Conservation (phyloP, 2,888 invertebrate genomes). For the Crepidodera aurea region DNA sequence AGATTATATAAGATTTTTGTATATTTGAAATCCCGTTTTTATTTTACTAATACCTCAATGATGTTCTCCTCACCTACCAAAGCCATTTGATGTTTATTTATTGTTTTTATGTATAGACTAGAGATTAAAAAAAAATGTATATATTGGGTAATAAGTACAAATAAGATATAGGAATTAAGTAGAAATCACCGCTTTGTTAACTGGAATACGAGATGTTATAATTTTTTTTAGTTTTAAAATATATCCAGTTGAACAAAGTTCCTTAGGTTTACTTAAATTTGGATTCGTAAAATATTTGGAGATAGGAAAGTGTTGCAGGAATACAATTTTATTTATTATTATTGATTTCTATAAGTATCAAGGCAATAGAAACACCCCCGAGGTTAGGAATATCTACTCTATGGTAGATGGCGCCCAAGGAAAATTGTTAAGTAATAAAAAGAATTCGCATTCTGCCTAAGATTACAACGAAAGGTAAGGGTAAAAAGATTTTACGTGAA, state of each 20-base stretch:
- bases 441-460: too few relatives aligned
- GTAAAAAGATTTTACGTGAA: too few relatives aligned
- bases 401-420: too few relatives aligned
- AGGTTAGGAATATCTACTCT: too few relatives aligned
- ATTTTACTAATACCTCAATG: slow-evolving; percentile 14
- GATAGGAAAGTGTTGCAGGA: too few relatives aligned
- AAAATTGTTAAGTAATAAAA: too few relatives aligned
- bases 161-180: slow-evolving; percentile 3
- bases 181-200: neutral
- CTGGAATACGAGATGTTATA: neutral
- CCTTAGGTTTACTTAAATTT: neutral
- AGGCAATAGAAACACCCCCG: too few relatives aligned
- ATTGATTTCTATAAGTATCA: too few relatives aligned
- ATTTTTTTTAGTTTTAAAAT: neutral
- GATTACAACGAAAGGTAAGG: too few relatives aligned
- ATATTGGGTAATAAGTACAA: slow-evolving; percentile 22
- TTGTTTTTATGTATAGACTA: slow-evolving; percentile 22
- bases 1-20: neutral
- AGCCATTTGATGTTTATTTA: slow-evolving; percentile 29
- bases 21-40: slow-evolving; percentile 3
- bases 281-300: neutral
- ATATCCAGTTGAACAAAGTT: neutral
- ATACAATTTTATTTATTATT: too few relatives aligned
- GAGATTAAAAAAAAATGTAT: slow-evolving; percentile 13
- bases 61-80: slow-evolving; percentile 33